Base-by-base conservation (phyloP, 2,888 invertebrate species). In the Cerceris rybyensis region DNA sequence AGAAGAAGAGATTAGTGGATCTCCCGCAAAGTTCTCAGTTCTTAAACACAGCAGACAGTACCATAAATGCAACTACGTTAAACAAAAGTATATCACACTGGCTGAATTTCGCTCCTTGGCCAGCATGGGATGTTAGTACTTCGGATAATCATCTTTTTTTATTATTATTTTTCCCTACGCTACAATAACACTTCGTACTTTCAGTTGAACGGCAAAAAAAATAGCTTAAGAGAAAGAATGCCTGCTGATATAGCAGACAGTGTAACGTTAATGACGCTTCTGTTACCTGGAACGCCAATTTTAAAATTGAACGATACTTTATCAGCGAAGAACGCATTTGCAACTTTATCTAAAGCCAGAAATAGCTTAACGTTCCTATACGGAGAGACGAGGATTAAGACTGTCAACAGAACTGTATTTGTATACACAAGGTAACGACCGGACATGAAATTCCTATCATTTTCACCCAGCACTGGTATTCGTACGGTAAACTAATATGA, bases 281-380 rank as follows among this genome's bases (percentile, higher is more conserved):
- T 98, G 70, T 92, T 98, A 80, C 97, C 97, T 0, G 98, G 98
- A 58, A 95, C 96, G 6, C 96, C 97, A 0, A 93, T 97, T 68
- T 80, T 94, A 0, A 83, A 78, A 17, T 43, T 91, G 9, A 88
- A 92, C 0, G 93, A 94, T 71, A 88, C 94, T 0, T 81, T 87
- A 46, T 86, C 88, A 46, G 84, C 87, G 5, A 83, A 82, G n/a
- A 69, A 80, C 0, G 86, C 89, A 46, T 93, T 94, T 84, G 87
- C 90, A 54, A 91, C 91, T 13, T 88, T 94, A 28, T 84, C 93
- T 5, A 91, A 93, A 75, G 90, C 93, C 7, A 91, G 94, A 43
- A 86, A 89, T 0, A 94, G 95, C 74, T 93, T 94, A 9, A 95
- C 95, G 41, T 93, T 96, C 74, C 94, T 95, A 93, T 95, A 96